These are phyloP conservation scores for Todiramphus chloris DNA, from an alignment of 2,113 vertebrate genomes.

Conservation along the genomic window DNA sequence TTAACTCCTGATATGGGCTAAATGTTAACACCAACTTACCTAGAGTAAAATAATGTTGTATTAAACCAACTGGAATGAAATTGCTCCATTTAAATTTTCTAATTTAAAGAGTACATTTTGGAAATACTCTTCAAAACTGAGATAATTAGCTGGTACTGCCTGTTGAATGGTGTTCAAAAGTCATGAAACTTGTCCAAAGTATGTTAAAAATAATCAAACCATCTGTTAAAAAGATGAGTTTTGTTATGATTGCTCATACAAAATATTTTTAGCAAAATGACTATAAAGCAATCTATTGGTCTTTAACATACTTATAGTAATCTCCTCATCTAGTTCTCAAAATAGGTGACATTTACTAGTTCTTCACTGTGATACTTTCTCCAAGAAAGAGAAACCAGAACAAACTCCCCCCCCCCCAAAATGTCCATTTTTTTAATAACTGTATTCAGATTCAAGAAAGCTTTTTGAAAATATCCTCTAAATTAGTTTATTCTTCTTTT, in stretches of 20 bases:
- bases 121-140: background rate
- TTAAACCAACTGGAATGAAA: background rate
- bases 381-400: background rate
- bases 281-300: background rate
- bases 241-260: background rate
- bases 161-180: background rate
- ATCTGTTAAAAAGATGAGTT: background rate
- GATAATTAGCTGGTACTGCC: background rate
- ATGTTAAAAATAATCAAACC: background rate
- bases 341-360: background rate
- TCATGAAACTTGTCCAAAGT: background rate
- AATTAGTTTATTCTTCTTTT: background rate
- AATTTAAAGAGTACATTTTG: background rate
- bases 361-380: background rate
- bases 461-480: background rate
- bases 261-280: background rate
- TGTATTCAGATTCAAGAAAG: background rate
- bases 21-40: background rate
- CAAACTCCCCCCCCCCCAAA: rapidly evolving
- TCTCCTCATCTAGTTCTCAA: background rate
- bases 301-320: background rate
- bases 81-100: background rate
- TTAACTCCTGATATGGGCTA: no score
- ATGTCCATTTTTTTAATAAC: background rate
- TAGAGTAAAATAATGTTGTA: background rate